Evolutionary conservation across 2,888 invertebrate genomes (phyloP).

Genomic region (Sphaerophoria rueppellii): DNA sequence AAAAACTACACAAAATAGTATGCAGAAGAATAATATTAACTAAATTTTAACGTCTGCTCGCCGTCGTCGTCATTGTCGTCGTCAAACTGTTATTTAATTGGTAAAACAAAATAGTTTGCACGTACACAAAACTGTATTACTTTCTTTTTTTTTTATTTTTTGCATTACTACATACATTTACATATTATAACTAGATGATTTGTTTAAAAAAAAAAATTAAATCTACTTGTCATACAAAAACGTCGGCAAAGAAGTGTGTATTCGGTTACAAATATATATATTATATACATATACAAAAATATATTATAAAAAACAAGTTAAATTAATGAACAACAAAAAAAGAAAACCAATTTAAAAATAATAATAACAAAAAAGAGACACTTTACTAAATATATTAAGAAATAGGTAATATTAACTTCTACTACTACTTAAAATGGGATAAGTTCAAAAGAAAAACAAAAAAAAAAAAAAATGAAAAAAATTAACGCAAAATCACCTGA

Average conservation of each 20-base stretch:
- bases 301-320: conserved; percentile 71
- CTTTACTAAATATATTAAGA: conserved; percentile 75
- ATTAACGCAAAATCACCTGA: conserved; percentile 76
- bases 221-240: conserved; percentile 54
- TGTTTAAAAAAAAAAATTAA: conserved; percentile 43
- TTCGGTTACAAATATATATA: conserved; percentile 74
- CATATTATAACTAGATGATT: conserved; percentile 54
- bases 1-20: conserved; percentile 72
- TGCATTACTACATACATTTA: conserved; percentile 48
- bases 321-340: conserved; percentile 74
- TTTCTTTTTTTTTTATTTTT: conserved; percentile 43
- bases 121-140: conserved; percentile 72
- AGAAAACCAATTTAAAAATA: conserved; percentile 75
- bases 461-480: conserved; percentile 6
- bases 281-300: conserved; percentile 49
- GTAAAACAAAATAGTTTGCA: conserved; percentile 65
- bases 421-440: conserved; percentile 75
- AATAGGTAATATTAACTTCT: conserved; percentile 76
- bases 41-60: conserved; percentile 69
- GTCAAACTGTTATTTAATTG: conserved; percentile 67
- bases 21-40: conserved; percentile 72
- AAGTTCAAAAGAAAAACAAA: conserved; percentile 70
- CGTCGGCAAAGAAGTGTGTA: conserved; percentile 73
- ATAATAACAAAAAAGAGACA: conserved; percentile 74
- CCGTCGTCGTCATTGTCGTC: conserved; percentile 55